phyloP scores from a whole-genome alignment of 1,140 invertebrate genomes.

The Drosophila navojoa region DNA sequence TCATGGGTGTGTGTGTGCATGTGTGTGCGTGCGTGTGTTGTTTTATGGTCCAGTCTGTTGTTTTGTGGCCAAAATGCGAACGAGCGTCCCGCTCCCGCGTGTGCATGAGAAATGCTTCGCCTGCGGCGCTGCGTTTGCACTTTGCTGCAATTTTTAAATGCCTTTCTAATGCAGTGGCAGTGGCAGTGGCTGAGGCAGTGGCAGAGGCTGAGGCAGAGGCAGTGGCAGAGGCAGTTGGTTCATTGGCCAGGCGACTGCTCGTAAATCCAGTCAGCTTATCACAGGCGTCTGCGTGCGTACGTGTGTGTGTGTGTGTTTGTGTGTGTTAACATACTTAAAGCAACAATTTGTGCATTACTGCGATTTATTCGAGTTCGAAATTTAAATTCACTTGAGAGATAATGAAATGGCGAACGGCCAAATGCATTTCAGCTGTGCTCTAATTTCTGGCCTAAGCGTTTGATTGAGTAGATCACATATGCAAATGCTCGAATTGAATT shows the following conservation, averaged over 20 bases:
- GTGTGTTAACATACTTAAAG: neutral
- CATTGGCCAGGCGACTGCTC: constrained; percentile 21
- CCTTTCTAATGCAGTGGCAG: constrained; percentile 46
- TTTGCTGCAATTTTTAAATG: constrained; percentile 67
- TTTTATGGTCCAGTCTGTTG: constrained; percentile 75
- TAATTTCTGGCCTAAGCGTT: too few relatives aligned
- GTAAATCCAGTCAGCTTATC: constrained; percentile 45
- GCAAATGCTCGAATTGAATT: too few relatives aligned
- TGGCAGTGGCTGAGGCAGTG: neutral
- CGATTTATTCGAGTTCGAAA: too few relatives aligned
- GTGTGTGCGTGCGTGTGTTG: constrained; percentile 38
- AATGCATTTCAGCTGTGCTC: too few relatives aligned
- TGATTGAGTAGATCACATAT: too few relatives aligned
- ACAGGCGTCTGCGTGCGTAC: neutral
- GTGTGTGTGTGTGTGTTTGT: neutral
- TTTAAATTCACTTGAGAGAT: too few relatives aligned
- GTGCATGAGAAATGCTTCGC: constrained; percentile 58
- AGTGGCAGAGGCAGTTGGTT: constrained; percentile 2
- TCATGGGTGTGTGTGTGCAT: constrained; percentile 12
- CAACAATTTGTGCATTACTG: neutral
- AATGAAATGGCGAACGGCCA: too few relatives aligned
- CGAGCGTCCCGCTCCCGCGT: constrained; percentile 31
- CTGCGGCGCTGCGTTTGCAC: constrained; percentile 67
- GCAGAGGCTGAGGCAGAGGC: neutral
- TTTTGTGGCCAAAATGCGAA: constrained; percentile 69